Conservation (phyloP, 2,888 invertebrate genomes). For the Entomobrya multifasciata region DNA sequence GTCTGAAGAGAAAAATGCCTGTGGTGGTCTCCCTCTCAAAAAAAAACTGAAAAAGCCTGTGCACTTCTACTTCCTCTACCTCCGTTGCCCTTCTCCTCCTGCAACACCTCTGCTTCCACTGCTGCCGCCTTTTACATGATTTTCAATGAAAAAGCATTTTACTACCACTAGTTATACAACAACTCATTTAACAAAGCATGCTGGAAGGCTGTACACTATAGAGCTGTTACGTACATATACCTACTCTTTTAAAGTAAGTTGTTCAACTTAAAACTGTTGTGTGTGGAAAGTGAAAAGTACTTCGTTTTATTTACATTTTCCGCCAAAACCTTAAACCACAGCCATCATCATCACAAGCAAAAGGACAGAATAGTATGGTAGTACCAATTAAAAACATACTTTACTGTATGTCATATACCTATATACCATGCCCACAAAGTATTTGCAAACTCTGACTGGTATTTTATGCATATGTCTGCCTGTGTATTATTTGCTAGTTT, state of each 20-base stretch:
- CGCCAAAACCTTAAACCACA: no score
- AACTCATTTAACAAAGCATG: background rate
- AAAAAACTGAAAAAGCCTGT: slow-evolving; percentile 16
- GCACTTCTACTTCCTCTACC: background rate
- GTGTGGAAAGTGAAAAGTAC: slow-evolving; percentile 10
- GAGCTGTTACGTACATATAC: background rate
- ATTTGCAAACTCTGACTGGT: background rate
- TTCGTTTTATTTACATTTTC: slow-evolving; percentile 42
- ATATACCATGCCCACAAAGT: no score
- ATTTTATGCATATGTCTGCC: background rate
- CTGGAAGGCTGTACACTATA: background rate
- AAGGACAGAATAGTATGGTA: background rate
- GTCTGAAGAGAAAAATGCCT: background rate
- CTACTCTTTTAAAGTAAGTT: background rate
- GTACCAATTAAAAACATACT: no score
- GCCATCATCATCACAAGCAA: background rate
- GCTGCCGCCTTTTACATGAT: slow-evolving; percentile 3
- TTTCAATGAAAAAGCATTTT: slow-evolving; percentile 34
- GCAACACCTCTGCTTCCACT: slow-evolving; percentile 9
- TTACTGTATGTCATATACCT: no score
- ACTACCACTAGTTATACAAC: background rate
- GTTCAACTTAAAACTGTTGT: background rate
- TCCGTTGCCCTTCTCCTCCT: slow-evolving; percentile 31
- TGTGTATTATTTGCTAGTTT: slow-evolving; percentile 25
- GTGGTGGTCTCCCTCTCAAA: slow-evolving; percentile 17